Evolutionary conservation across 2,888 invertebrate species (phyloP), one percentile per base, ranked within the genome.

Genomic region (Phyto melanocephala): DNA sequence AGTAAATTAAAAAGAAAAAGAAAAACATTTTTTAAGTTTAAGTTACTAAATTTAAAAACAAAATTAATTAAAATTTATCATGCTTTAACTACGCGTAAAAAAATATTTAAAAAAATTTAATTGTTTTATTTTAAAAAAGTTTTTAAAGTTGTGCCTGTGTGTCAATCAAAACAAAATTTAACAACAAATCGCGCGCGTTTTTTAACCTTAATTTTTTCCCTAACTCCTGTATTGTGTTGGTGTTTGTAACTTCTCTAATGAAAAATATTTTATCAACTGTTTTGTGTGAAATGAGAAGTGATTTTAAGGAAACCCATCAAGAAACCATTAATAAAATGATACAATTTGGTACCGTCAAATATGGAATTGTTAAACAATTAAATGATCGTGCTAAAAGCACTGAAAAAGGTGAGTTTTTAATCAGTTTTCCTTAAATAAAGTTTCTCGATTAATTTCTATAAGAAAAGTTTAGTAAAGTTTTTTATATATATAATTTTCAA

Each of bases 301-400:
- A 91, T 88, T 91, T 90, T 84, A 91, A 90, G 87, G 90, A 91
- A 89, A 90, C 88, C 89, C 89, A 90, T 89, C 89, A 91, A 90
- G 90, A 91, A 89, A 91, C 91, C 88, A 90, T 91, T 88, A 91
- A 89, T 89, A 92, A 91, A 92, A 93, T 93, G 93, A 93, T 93
- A 92, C 93, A 93, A 92, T 93, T 93, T 92, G 93, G 93, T 91
- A 93, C 93, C 89, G 92, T 93, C 89, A 93, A 93, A 92, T 93
- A 92, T 92, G 93, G 93, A 92, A 93, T 93, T 91, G 93, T 91
- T 85, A 91, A 91, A 88, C 91, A 91, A 87, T 88, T 87, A 89
- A 93, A 87, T 89, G 93, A 86, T 89, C 92, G 90, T 86, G 87
- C 90, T 74, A 87, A 89, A 85, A 90, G 90, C 87, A 87, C 89